Base-by-base conservation (phyloP, 2,888 invertebrate genomes). In the Chouioia cunea region DNA sequence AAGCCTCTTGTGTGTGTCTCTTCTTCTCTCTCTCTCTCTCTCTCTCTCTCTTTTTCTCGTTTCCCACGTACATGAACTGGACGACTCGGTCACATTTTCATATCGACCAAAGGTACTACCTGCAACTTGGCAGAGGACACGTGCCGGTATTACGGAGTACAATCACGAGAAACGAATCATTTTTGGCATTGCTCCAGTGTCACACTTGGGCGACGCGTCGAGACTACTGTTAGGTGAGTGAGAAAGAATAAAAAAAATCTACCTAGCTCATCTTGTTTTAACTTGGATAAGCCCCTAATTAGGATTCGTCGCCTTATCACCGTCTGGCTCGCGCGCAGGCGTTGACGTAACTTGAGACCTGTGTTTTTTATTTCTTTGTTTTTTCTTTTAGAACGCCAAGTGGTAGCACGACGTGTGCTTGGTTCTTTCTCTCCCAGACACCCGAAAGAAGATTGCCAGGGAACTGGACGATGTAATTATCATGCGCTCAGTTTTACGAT, bases 121-220 rank as follows among this genome's bases (percentile, higher is more conserved):
- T 36, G 36, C 36, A 36, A 14, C 22, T 15, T 22, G 15, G 4
- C 0, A 46, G 23, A 36, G 20, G 22, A 15, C 47, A 36, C 59
- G 60, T 18, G 50, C 16, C 16, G 59, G 53, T 64, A 70, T 67
- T 70, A 53, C 56, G 57, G 44, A 73, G 68, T 71, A 73, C 70
- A 73, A 73, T 73, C 73, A 73, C 73, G 71, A 64, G 70, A 71
- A 68, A 67, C 71, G 71, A 73, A 71, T 73, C 70, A 73, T 71
- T 73, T 73, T 73, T 73, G 73, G 73, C 71, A 57, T 57, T 56
- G 68, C 71, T 73, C 73, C 73, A 73, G 64, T 20, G 48, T 18
- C 23, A 22, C n/a, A 27, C 23, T 22, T n/a, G n/a, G 16, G 16
- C 47, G 46, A 43, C 48, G 23, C 65, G 62, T 15, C 57, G 66